These are phyloP conservation scores for Drosophila lacicola DNA, from an alignment of 2,888 invertebrate genomes.

Conservation along the genomic window DNA sequence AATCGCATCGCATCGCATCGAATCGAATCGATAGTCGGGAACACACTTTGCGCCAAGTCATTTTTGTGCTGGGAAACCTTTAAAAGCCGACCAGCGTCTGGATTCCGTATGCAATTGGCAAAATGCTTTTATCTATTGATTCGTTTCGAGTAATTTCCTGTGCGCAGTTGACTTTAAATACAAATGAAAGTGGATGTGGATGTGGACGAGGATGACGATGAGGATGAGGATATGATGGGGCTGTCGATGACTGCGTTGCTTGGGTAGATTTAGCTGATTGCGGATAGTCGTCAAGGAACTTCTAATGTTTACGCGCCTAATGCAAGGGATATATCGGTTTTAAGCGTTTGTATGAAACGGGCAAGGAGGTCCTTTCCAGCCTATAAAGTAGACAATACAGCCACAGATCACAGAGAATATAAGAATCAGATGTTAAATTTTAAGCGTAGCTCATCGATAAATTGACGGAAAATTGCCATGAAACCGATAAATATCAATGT, in stretches of 20 bases:
- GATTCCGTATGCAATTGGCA: constrained; percentile 69
- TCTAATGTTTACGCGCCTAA: neutral
- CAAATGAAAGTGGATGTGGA: constrained; percentile 22
- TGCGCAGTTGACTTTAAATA: constrained; percentile 27
- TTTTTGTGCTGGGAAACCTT: constrained; percentile 24
- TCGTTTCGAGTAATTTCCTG: constrained; percentile 71
- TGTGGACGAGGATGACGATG: constrained; percentile 6
- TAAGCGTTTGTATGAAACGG: too few species aligned
- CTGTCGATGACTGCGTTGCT: neutral
- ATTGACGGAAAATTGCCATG: too few species aligned
- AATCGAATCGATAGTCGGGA: constrained; percentile 32
- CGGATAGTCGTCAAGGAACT: constrained; percentile 1
- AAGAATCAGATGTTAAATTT: too few species aligned
- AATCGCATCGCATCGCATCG: constrained; percentile 30
- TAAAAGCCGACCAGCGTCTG: constrained; percentile 17
- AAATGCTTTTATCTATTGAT: constrained; percentile 68
- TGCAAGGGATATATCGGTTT: neutral
- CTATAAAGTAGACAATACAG: too few species aligned
- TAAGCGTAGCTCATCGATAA: too few species aligned
- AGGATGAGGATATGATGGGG: constrained; percentile 13
- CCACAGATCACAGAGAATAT: too few species aligned
- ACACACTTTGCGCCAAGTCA: constrained; percentile 49
- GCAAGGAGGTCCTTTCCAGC: too few species aligned
- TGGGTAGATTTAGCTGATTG: constrained; percentile 28
- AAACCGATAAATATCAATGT: too few species aligned